Evolutionary conservation across 2,888 invertebrate genomes (phyloP).

Genomic region (Athrips mouffetella): DNA sequence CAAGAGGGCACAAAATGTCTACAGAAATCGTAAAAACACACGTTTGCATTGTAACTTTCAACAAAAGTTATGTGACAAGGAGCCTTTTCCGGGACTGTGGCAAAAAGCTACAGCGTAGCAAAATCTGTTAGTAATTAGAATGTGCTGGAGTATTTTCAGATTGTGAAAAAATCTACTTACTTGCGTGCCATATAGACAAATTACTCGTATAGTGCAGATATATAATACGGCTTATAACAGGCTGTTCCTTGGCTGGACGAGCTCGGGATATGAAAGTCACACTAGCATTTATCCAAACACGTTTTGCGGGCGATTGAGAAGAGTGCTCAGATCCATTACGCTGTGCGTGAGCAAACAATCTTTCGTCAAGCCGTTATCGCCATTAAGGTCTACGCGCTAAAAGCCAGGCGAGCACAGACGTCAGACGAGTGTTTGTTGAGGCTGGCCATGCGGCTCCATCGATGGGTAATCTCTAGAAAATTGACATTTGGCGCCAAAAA

Average conservation of each 20-base stretch:
- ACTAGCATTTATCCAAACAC: conserved; percentile 68
- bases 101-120: too few species aligned
- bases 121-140: neutral
- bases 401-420: conserved; percentile 31
- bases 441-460: conserved; percentile 39
- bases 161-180: neutral
- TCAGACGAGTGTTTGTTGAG: conserved; percentile 40
- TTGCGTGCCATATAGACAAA: neutral
- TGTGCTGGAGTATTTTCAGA: neutral
- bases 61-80: too few species aligned
- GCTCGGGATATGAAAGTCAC: conserved; percentile 62
- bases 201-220: neutral
- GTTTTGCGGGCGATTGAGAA: conserved; percentile 65
- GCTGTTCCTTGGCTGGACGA: conserved; percentile 31
- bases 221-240: conserved; percentile 22
- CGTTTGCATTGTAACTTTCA: too few species aligned
- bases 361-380: conserved; percentile 44
- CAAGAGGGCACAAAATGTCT: too few species aligned
- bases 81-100: too few species aligned
- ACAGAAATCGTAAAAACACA: too few species aligned
- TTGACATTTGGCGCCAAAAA: conserved; percentile 67
- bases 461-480: conserved; percentile 62
- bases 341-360: conserved; percentile 53
- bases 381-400: conserved; percentile 40
- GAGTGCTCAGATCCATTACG: conserved; percentile 68